These are phyloP conservation scores for Eunapius fragilis DNA, from an alignment of 37 sponge, comb jelly and placozoan genomes.

Conservation along the genomic window DNA sequence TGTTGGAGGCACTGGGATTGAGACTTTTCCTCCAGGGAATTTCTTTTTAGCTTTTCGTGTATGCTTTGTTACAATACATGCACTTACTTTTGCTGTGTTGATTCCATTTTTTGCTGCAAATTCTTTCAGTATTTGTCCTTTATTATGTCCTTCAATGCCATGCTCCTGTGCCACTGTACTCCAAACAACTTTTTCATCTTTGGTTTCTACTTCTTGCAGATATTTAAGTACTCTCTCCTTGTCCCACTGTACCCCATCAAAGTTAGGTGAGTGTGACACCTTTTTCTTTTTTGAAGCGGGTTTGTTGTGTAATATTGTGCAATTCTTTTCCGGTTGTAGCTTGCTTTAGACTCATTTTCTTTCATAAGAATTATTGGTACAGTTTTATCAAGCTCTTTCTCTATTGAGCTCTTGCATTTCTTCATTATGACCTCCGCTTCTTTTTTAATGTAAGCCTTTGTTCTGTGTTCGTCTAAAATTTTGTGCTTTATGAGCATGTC, in stretches of 20 bases:
- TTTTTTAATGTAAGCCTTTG: too few relatives aligned
- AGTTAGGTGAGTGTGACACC: conserved; percentile 27
- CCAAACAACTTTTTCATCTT: conserved; percentile 24
- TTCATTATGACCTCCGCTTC: too few relatives aligned
- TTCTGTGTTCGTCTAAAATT: too few relatives aligned
- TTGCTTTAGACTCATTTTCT: not conserved
- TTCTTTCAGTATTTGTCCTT: conserved; percentile 26
- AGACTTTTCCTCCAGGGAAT: conserved; percentile 16
- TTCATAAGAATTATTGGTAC: not conserved
- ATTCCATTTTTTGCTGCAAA: conserved; percentile 24
- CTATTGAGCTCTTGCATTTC: not conserved
- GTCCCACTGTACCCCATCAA: conserved; percentile 38
- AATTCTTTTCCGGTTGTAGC: not conserved
- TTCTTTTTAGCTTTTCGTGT: not conserved
- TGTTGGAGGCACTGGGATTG: conserved; percentile 14
- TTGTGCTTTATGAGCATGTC: too few relatives aligned
- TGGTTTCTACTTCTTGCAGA: conserved; percentile 8
- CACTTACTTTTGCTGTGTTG: conserved; percentile 10
- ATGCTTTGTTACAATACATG: not conserved
- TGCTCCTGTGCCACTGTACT: conserved; percentile 22
- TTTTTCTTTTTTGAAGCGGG: not conserved
- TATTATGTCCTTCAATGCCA: conserved; percentile 20
- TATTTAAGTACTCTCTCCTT: conserved; percentile 7
- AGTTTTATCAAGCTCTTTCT: not conserved
- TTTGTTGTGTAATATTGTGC: not conserved